A percentile compares a stretch with the other conserved stretches of the same genome.
phyloP scores from a whole-genome alignment of 2,113 vertebrate species.

The Paralichthys olivaceus region DNA sequence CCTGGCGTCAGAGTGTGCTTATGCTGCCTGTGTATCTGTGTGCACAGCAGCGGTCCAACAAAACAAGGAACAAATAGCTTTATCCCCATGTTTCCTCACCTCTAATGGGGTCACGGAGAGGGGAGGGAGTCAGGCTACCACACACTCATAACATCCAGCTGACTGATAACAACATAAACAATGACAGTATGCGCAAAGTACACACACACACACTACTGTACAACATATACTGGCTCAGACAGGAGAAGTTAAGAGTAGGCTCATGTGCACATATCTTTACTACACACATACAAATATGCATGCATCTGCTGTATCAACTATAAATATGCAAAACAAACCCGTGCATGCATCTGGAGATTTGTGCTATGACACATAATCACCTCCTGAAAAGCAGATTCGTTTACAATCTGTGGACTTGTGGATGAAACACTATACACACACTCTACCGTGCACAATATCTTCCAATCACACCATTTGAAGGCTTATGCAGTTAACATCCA shows the following conservation, averaged over 20 bases:
- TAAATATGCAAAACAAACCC: not conserved
- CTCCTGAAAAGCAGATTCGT: slow-evolving; percentile 32
- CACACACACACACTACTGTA: not conserved
- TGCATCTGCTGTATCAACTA: not conserved
- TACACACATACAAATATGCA: not conserved
- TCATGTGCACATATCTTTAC: not conserved
- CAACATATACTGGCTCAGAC: not conserved
- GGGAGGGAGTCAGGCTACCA: slow-evolving; percentile 21
- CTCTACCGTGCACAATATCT: slow-evolving; percentile 13
- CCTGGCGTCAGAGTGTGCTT: slow-evolving; percentile 50
- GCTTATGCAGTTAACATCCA: slow-evolving; percentile 52
- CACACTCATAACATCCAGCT: slow-evolving; percentile 26
- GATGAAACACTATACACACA: not conserved
- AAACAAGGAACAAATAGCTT: slow-evolving; percentile 62
- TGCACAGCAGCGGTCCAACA: slow-evolving; percentile 19
- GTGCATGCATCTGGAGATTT: slow-evolving; percentile 7
- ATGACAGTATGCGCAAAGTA: not conserved
- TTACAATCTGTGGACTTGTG: slow-evolving; percentile 26
- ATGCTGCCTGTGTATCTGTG: slow-evolving; percentile 42
- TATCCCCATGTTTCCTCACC: slow-evolving; percentile 41
- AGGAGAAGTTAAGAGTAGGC: not conserved
- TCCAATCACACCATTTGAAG: slow-evolving; percentile 38
- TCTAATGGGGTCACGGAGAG: slow-evolving; percentile 52
- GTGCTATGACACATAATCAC: slow-evolving; percentile 13
- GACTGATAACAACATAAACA: slow-evolving; percentile 22